Evolutionary conservation across 2,113 vertebrate genomes (phyloP).

Genomic region (Macaca fascicularis): T2T-MFA8v1.1 NC_088377.1:170736501-170737000

Average conservation of each 20-base stretch:
- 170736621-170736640: constrained; percentile 45
- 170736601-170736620: constrained; percentile 36
- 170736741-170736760: constrained; percentile 30
- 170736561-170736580: neutral
- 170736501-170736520: constrained; percentile 77
- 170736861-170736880: neutral
- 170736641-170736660: constrained; percentile 55
- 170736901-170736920: neutral
- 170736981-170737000: neutral
- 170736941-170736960: neutral
- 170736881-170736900: constrained; percentile 17
- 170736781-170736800: neutral
- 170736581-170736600: constrained; percentile 48
- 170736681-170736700: constrained; percentile 17
- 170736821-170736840: constrained; percentile 6
- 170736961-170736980: neutral
- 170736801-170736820: neutral
- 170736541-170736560: constrained; percentile 53
- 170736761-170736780: neutral
- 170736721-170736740: neutral
- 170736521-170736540: constrained; percentile 65
- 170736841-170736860: neutral
- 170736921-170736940: neutral
- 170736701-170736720: constrained; percentile 15
- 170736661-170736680: neutral